Percentiles rank a stretch among this genome's conserved stretches.
phyloP scores from a whole-genome alignment of 1,140 invertebrate genomes.

The Diachasmimorpha longicaudata region DNA sequence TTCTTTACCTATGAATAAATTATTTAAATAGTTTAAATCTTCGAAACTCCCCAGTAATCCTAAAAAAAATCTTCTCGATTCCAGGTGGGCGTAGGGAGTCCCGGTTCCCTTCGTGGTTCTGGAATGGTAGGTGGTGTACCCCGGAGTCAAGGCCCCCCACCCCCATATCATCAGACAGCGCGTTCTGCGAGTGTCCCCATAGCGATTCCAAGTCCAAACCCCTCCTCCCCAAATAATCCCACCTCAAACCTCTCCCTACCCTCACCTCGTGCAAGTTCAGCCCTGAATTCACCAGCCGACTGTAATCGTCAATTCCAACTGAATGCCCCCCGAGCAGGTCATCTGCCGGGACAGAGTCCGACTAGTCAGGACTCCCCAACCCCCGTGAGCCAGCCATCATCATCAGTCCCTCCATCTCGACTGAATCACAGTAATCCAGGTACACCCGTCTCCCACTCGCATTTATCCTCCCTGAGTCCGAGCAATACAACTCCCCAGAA shows the following conservation, averaged over 20 bases:
- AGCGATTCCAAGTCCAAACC: conserved; percentile 75
- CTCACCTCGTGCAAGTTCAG: conserved; percentile 72
- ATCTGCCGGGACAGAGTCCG: conserved; percentile 70
- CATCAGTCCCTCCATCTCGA: conserved; percentile 60
- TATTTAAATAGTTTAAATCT: no score
- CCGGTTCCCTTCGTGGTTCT: conserved; percentile 56
- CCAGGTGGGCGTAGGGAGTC: conserved; percentile 49
- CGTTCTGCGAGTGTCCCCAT: conserved; percentile 85
- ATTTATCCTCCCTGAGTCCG: conserved; percentile 65
- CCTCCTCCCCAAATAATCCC: conserved; percentile 74
- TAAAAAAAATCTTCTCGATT: background rate
- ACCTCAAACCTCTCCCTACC: conserved; percentile 75
- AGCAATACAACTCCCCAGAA: conserved; percentile 57
- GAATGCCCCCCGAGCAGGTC: conserved; percentile 57
- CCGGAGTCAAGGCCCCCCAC: conserved; percentile 82
- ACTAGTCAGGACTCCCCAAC: conserved; percentile 67
- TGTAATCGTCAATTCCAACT: conserved; percentile 62
- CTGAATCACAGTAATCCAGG: conserved; percentile 73
- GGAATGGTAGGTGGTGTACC: conserved; percentile 64
- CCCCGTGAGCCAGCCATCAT: conserved; percentile 43
- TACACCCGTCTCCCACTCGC: conserved; percentile 72
- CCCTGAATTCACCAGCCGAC: conserved; percentile 74
- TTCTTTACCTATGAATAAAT: no score
- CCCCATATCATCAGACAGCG: conserved; percentile 82
- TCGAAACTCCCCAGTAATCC: no score